Evolutionary conservation across 2,888 invertebrate species (phyloP).

Genomic region (Mantis religiosa): DNA sequence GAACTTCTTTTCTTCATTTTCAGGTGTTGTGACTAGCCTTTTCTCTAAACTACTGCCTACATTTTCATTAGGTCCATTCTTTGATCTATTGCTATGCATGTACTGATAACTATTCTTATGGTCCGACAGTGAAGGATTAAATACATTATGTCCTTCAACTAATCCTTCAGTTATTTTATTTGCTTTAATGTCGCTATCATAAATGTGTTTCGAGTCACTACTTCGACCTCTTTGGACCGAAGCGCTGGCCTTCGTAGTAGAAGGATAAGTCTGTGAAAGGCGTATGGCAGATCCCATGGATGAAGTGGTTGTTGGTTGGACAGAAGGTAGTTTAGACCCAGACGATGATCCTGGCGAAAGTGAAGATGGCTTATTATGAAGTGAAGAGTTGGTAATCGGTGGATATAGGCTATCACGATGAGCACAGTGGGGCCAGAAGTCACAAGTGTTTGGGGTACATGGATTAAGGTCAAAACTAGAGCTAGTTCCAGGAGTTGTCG

Average conservation of each 20-base stretch:
- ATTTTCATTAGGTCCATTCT: slow-evolving; percentile 8
- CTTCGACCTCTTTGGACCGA: slow-evolving; percentile 35
- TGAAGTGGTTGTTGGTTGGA: background rate
- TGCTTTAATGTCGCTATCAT: slow-evolving; percentile 25
- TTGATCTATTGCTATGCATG: slow-evolving; percentile 9
- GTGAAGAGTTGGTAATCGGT: slow-evolving; percentile 22
- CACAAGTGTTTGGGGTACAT: slow-evolving; percentile 54
- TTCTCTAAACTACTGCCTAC: background rate
- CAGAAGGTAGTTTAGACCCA: slow-evolving; percentile 18
- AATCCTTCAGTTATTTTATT: background rate
- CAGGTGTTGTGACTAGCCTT: background rate
- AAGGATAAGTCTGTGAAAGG: slow-evolving; percentile 53
- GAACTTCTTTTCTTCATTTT: slow-evolving; percentile 19
- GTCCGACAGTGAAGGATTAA: background rate
- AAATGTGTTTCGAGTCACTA: slow-evolving; percentile 44
- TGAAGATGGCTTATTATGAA: slow-evolving; percentile 30
- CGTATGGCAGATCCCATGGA: slow-evolving; percentile 43
- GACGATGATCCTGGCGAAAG: slow-evolving; percentile 25
- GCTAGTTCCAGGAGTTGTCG: slow-evolving; percentile 43
- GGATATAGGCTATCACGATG: slow-evolving; percentile 43
- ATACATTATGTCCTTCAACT: background rate
- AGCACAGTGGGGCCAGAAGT: slow-evolving; percentile 60
- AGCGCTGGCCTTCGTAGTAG: slow-evolving; percentile 28
- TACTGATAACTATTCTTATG: slow-evolving; percentile 19
- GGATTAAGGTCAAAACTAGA: slow-evolving; percentile 39